Conservation (phyloP, 2,797 vertebrate species). For the Dendrocincla fuliginosa region DNA sequence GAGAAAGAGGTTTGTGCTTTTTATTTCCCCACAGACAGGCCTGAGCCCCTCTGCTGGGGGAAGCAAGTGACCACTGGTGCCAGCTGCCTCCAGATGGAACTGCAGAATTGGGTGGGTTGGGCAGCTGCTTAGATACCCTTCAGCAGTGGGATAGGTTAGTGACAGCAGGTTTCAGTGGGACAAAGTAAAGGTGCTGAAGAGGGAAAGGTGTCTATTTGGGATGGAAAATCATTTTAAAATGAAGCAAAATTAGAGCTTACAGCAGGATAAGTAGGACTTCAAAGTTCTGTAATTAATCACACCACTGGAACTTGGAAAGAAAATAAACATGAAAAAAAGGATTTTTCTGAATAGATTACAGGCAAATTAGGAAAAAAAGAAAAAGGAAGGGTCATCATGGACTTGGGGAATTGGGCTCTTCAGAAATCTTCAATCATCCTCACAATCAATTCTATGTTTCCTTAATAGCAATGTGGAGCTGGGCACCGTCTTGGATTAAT, state of each 20-base stretch:
- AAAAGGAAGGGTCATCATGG: conserved; percentile 25
- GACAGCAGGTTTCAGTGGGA: neutral
- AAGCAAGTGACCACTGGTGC: fast-evolving
- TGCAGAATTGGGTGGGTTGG: neutral
- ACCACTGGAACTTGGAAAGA: conserved; percentile 51
- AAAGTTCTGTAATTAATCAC: conserved; percentile 73
- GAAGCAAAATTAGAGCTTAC: conserved; percentile 58
- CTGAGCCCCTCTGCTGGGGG: fast-evolving
- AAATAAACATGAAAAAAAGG: conserved; percentile 69
- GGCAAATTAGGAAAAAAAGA: conserved; percentile 47
- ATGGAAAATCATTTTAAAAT: conserved; percentile 33
- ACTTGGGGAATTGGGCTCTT: conserved; percentile 64
- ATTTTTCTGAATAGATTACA: conserved; percentile 71
- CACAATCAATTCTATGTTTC: conserved; percentile 68
- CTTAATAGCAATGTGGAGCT: conserved; percentile 47
- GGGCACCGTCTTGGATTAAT: conserved; percentile 62
- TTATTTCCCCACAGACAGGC: neutral
- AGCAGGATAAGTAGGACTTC: conserved; percentile 29
- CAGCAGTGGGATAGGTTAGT: neutral
- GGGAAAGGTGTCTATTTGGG: neutral
- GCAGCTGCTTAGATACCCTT: neutral
- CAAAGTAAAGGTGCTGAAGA: neutral
- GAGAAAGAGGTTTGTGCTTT: neutral
- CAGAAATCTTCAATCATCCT: conserved; percentile 67
- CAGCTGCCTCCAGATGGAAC: neutral